Evolutionary conservation across 2,113 vertebrate species (phyloP), one percentile per base, ranked within the genome.

Genomic region (Anhinga anhinga): DNA sequence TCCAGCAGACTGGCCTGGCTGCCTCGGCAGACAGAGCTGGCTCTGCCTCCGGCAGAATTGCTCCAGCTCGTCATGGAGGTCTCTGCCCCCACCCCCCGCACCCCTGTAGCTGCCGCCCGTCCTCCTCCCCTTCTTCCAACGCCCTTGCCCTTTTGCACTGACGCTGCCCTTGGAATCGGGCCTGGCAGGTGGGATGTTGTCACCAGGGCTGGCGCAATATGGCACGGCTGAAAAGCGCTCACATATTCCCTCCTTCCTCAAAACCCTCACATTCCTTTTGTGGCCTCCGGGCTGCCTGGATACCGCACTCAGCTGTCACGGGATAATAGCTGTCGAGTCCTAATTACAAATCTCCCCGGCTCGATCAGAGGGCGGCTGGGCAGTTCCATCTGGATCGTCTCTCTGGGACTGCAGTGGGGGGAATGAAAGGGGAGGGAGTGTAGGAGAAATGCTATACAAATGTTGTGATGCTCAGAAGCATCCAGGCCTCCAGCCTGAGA

Each of bases 201-300:
- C 79, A 69, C 40, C 3, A 3, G 40, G 62, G 45, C 91, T 90
- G 80, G 86, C 3, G 34, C 80, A 73, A 27, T 69, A 69, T 82
- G 85, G 88, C 78, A 53, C 0, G 2, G 52, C 71, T 82, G 87
- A 82, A 82, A 70, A 56, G 73, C 13, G 1, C 42, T 72, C 2
- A 1, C 16, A 5, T 66, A 63, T 74, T 82, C 40, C 55, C 49
- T 88, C 55, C 59, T 65, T 85, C 66, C 74, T 55, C 27, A 30
- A 71, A 93, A 22, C 40, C 78, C 36, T 61, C 72, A 3, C 88
- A 63, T 92, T 92, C 83, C 86, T 88, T 36, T n/a, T 9, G 63
- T 49, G 74, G 94, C 90, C 93, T 72, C 74, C 0, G 3, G 86
- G 95, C 93, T 95, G 94, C 95, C 95, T 94, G 91, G 88, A 71